Evolutionary conservation across 2,888 invertebrate genomes (phyloP), one percentile per base, ranked within the genome.

Genomic region (Nymphalis c-album): DNA sequence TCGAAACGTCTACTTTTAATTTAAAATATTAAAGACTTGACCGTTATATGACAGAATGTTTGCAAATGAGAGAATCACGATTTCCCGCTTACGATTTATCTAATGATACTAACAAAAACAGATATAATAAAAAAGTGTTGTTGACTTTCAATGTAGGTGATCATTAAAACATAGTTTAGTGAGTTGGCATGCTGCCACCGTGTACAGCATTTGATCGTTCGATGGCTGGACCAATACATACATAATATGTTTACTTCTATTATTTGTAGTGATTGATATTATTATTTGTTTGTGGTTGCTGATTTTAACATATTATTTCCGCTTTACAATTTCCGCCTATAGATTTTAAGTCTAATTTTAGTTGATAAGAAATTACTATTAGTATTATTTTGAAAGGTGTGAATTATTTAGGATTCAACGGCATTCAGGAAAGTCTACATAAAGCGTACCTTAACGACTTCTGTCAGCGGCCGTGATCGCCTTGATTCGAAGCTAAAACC

Each of bases 401-500:
- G 13, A 13, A 4, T 40, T 40, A 10, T 40, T 40, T 40, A 40
- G 40, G 40, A 40, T 40, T 40, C 10, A 40, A 13, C 10, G 13
- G 13, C 0, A 2, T 8, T 40, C 40, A 40, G 40, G 40, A 4
- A 40, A 4, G 40, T 13, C 13, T 40, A 13, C 40, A 10, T 40
- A 13, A 13, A 40, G 40, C 40, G 40, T 13, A 13, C 13, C 10
- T 40, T 40, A 40, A 40, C 40, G 40, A 40, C 13, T 40, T 40
- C 40, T 51, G 45, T 59, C 48, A 22, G 17, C 22, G 40, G 58
- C 22, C 50, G n/a, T 50, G 8, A n/a, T 64, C 16, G 16, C 35
- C 47, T 63, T 59, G 35, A 64, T 46, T 60, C 46, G 53, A 60
- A 58, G 40, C 48, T 40, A 58, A 18, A 35, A 50, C 20, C 20